Percentiles rank a stretch among this genome's conserved stretches.
phyloP scores from a whole-genome alignment of 2,113 vertebrate genomes.

The Pleuronectes platessa region DNA sequence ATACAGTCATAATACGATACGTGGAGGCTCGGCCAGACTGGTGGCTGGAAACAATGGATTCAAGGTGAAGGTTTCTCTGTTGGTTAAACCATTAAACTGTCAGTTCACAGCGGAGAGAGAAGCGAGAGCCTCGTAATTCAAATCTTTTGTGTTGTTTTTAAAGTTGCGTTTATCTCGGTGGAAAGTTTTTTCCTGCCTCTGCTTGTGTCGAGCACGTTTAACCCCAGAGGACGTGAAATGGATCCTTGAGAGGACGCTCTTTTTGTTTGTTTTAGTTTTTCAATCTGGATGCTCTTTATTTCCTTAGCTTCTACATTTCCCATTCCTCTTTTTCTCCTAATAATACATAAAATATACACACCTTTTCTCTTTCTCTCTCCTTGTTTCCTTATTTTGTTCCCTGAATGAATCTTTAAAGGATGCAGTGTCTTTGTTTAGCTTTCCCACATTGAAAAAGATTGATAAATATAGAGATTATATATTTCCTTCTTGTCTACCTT shows the following conservation, averaged over 20 bases:
- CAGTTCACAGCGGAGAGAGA: constrained; percentile 18
- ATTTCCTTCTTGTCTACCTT: not conserved
- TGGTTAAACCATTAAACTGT: constrained; percentile 46
- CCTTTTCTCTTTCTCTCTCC: no score
- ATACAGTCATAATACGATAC: constrained; percentile 41
- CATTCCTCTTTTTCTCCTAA: no score
- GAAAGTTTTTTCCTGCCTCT: constrained; percentile 23
- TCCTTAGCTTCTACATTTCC: no score
- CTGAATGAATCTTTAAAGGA: no score
- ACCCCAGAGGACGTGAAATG: not conserved
- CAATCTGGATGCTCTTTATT: no score
- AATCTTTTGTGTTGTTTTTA: constrained; percentile 36
- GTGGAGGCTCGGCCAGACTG: constrained; percentile 8
- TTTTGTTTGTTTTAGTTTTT: no score
- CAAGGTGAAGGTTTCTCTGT: constrained; percentile 32
- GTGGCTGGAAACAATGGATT: constrained; percentile 20
- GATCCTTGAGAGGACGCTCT: no score
- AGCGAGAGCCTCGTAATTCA: constrained; percentile 27
- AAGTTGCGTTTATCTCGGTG: constrained; percentile 25
- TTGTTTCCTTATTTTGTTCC: no score
- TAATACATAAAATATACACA: no score
- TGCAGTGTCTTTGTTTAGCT: no score
- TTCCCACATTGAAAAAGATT: no score
- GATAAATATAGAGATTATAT: no score
- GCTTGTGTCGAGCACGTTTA: constrained; percentile 17